These are phyloP conservation scores for Eulemur macaco DNA, from an alignment of 2,113 vertebrate species.

Conservation along the genomic window DNA sequence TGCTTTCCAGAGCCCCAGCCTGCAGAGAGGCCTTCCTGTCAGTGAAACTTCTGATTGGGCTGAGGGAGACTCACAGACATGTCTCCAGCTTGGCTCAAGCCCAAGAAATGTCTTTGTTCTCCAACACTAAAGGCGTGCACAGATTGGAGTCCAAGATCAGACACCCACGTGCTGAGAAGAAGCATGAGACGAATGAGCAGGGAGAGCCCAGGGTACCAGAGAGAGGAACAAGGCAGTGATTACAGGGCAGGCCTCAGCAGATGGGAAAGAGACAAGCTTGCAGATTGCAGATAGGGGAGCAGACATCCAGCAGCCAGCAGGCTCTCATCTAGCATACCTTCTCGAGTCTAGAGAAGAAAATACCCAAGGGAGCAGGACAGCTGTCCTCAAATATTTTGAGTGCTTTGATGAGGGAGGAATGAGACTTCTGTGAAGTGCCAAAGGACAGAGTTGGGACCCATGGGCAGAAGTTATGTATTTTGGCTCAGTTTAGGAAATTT, in stretches of 20 bases:
- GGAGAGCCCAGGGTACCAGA: not conserved
- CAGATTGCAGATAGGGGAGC: constrained; percentile 23
- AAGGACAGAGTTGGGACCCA: not conserved
- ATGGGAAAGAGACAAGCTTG: not conserved
- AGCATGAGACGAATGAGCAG: not conserved
- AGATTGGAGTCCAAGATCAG: not conserved
- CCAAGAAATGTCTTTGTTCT: constrained; percentile 11
- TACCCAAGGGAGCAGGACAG: not conserved
- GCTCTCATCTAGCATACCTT: not conserved
- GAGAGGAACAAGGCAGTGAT: not conserved
- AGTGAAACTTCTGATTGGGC: not conserved
- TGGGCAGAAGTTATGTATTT: not conserved
- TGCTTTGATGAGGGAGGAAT: not conserved
- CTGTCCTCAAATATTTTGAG: not conserved
- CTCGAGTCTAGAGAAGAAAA: not conserved
- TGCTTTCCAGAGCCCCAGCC: not conserved
- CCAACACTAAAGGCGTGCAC: not conserved
- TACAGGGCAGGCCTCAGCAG: not conserved
- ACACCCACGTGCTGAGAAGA: not conserved
- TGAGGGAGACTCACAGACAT: not conserved
- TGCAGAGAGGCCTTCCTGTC: not conserved
- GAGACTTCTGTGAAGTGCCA: not conserved
- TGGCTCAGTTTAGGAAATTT: not conserved
- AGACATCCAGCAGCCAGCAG: not conserved
- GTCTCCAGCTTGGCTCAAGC: not conserved